A percentile compares a stretch with the other conserved stretches of the same genome.
Conservation (phyloP, 2,797 vertebrate species). For the Scarus forsteni region DNA sequence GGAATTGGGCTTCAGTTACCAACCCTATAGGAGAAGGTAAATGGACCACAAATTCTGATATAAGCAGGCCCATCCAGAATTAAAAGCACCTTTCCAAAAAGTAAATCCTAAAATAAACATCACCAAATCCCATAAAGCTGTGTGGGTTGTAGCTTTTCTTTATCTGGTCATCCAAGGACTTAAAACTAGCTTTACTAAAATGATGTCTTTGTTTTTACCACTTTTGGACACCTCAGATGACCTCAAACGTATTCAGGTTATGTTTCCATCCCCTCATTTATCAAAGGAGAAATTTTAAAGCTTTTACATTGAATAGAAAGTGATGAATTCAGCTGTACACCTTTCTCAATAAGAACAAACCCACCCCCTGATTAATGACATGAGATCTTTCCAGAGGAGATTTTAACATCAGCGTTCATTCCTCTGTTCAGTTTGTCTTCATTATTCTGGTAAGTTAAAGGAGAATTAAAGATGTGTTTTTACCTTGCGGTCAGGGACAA, state of each 20-base stretch:
- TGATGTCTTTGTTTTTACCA: too few relatives aligned
- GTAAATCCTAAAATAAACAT: too few relatives aligned
- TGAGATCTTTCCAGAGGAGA: constrained; percentile 7
- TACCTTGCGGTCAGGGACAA: background rate
- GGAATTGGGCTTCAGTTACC: too few relatives aligned
- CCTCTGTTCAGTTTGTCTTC: background rate
- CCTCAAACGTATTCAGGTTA: constrained; percentile 23
- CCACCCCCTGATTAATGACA: constrained; percentile 32
- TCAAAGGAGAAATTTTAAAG: constrained; percentile 29
- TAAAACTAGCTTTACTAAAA: too few relatives aligned
- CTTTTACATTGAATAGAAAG: background rate
- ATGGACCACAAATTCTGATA: too few relatives aligned
- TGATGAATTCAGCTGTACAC: constrained; percentile 34
- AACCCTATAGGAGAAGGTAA: too few relatives aligned
- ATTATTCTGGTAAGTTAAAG: background rate
- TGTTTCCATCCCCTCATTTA: constrained; percentile 20
- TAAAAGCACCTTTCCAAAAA: too few relatives aligned
- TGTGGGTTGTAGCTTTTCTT: too few relatives aligned
- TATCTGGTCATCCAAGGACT: too few relatives aligned
- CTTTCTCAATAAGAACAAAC: constrained; percentile 32
- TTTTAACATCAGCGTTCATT: background rate
- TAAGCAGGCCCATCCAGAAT: too few relatives aligned
- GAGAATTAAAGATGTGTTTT: background rate
- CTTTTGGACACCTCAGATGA: background rate
- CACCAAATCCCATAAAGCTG: too few relatives aligned